Conservation (phyloP, 2,797 vertebrate genomes). For the Carapus acus region DNA sequence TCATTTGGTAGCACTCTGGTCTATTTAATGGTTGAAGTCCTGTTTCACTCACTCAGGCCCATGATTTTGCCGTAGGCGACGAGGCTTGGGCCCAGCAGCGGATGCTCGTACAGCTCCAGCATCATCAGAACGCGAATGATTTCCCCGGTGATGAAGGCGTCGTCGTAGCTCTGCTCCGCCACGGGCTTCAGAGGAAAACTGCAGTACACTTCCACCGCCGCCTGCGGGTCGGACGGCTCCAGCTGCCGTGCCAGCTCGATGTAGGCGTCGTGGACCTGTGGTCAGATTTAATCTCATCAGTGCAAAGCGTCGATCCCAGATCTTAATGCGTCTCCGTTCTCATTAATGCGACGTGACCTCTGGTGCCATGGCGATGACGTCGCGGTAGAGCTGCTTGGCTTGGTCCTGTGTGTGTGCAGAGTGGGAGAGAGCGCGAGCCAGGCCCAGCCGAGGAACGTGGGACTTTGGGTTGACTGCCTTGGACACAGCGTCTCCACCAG, state of each 20-base stretch:
- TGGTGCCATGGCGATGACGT: constrained; percentile 66
- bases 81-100: constrained; percentile 55
- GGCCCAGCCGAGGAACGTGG: constrained; percentile 57
- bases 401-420: constrained; percentile 46
- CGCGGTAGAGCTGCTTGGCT: constrained; percentile 55
- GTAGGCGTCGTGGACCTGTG: constrained; percentile 67
- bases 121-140: constrained; percentile 65
- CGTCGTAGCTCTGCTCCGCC: constrained; percentile 62
- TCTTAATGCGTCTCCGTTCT: no score
- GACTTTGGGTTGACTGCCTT: constrained; percentile 54
- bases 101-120: constrained; percentile 64
- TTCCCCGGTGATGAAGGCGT: constrained; percentile 72
- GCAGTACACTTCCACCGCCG: constrained; percentile 66
- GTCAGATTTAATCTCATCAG: background rate
- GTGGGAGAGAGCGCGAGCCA: constrained; percentile 60
- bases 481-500: constrained; percentile 1
- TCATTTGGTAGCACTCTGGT: no score
- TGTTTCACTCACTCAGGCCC: constrained; percentile 68
- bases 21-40: no score
- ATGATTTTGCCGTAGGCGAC: constrained; percentile 66
- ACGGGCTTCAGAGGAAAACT: constrained; percentile 62
- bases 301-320: background rate
- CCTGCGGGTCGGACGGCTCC: constrained; percentile 57
- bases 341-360: constrained; percentile 40
- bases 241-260: constrained; percentile 63